Evolutionary conservation across 2,113 vertebrate species (phyloP).

Genomic region (Scolopax mira): DNA sequence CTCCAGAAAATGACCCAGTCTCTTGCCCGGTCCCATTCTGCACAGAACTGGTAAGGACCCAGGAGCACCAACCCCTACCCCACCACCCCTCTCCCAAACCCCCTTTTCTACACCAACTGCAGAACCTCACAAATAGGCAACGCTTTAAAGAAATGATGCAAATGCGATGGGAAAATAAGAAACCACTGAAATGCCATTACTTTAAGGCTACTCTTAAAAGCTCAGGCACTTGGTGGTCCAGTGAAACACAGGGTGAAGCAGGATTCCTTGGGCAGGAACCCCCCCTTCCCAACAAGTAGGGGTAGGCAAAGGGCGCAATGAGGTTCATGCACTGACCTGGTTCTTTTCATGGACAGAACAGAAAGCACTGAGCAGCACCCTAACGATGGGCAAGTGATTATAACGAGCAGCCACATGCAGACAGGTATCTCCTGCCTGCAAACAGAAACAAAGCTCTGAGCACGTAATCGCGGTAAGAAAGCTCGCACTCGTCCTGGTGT

Average conservation of each 20-base stretch:
- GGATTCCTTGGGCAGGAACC: neutral
- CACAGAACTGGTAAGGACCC: neutral
- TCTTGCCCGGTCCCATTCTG: neutral
- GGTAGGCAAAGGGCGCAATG: neutral
- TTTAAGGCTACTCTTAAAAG: neutral
- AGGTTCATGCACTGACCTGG: constrained; percentile 84
- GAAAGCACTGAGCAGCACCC: constrained; percentile 91
- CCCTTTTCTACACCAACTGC: neutral
- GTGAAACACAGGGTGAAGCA: neutral
- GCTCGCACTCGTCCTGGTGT: neutral
- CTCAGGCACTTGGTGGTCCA: neutral
- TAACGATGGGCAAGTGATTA: constrained; percentile 91
- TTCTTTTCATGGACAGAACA: constrained; percentile 95
- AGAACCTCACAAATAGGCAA: neutral
- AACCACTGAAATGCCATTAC: neutral
- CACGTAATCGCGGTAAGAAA: constrained; percentile 12
- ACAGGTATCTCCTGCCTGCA: constrained; percentile 92
- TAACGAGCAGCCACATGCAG: constrained; percentile 93
- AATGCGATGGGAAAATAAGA: constrained; percentile 20
- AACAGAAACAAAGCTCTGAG: constrained; percentile 74
- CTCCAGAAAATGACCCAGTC: neutral
- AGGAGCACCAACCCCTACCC: neutral
- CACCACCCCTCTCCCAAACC: neutral
- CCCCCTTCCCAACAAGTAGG: neutral
- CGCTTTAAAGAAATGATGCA: constrained; percentile 22